Percentiles rank a stretch among this genome's conserved stretches.
Evolutionary conservation across 2,797 vertebrate genomes (phyloP).

Genomic region (Syngnathus rostellatus): DNA sequence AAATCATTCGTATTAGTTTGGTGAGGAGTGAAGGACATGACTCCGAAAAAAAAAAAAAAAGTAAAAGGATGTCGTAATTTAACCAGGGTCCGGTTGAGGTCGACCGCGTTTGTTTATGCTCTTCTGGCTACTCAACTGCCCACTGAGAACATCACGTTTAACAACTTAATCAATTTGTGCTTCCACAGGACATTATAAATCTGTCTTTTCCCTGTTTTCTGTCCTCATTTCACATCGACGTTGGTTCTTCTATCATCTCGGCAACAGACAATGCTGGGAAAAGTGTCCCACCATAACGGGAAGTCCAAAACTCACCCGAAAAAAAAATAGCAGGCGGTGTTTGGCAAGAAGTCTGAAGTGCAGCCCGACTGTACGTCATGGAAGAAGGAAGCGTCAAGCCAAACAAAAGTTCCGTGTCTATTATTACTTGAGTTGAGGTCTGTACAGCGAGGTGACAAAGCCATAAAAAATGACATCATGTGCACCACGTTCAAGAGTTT

Average conservation of each 20-base stretch:
- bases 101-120: slow-evolving; percentile 36
- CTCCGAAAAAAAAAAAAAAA: neutral
- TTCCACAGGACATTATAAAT: slow-evolving; percentile 37
- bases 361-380: slow-evolving; percentile 17
- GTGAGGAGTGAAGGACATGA: slow-evolving; percentile 3
- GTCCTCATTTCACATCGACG: neutral
- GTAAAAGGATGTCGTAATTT: slow-evolving; percentile 8
- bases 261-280: slow-evolving; percentile 7
- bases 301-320: slow-evolving; percentile 15
- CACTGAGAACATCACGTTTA: slow-evolving; percentile 48
- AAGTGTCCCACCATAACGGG: slow-evolving; percentile 19
- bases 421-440: neutral
- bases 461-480: neutral
- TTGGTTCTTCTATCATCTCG: neutral
- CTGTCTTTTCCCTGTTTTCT: slow-evolving; percentile 9
- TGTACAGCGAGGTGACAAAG: neutral
- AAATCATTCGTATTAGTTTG: slow-evolving; percentile 12
- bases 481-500: neutral
- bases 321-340: neutral
- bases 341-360: neutral
- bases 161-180: slow-evolving; percentile 48
- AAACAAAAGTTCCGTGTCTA: neutral
- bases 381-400: neutral
- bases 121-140: slow-evolving; percentile 39
- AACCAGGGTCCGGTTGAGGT: slow-evolving; percentile 31